Percentiles rank a stretch among this genome's conserved stretches.
These are phyloP conservation scores for Fregata magnificens DNA, from an alignment of 2,113 vertebrate genomes.

Conservation along the genomic window DNA sequence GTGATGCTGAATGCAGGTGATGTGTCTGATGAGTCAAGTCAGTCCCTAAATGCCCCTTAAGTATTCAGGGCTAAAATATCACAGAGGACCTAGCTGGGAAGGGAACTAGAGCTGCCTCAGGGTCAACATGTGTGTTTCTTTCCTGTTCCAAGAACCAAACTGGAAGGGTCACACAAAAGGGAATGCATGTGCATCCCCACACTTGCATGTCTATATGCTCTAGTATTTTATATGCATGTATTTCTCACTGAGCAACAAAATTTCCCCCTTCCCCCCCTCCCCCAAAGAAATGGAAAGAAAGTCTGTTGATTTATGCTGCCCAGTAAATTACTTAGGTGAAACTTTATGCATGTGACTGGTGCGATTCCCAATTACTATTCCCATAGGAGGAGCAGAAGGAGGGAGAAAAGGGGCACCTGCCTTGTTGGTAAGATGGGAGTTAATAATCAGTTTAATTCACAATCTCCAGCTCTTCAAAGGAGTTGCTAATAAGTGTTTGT, in stretches of 20 bases:
- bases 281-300: neutral
- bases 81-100: neutral
- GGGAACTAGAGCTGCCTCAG: neutral
- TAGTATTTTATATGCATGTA: neutral
- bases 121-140: neutral
- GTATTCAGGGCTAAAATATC: neutral
- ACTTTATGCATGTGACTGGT: neutral
- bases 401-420: neutral
- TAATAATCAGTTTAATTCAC: constrained; percentile 55
- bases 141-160: neutral
- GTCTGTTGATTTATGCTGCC: neutral
- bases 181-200: neutral
- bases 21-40: neutral
- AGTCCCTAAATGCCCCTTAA: neutral
- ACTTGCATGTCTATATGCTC: neutral
- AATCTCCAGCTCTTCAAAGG: constrained; percentile 49
- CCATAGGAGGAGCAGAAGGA: neutral
- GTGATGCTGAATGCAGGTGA: neutral
- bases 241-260: neutral
- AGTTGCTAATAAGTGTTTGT: constrained; percentile 62
- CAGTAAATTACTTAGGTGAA: neutral
- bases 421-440: neutral
- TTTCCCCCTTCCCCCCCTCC: fast-evolving
- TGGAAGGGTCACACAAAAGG: neutral
- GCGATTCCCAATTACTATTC: neutral